Evolutionary conservation across 2,113 vertebrate species (phyloP).

Genomic region (Cryptoleucopteryx plumbea): DNA sequence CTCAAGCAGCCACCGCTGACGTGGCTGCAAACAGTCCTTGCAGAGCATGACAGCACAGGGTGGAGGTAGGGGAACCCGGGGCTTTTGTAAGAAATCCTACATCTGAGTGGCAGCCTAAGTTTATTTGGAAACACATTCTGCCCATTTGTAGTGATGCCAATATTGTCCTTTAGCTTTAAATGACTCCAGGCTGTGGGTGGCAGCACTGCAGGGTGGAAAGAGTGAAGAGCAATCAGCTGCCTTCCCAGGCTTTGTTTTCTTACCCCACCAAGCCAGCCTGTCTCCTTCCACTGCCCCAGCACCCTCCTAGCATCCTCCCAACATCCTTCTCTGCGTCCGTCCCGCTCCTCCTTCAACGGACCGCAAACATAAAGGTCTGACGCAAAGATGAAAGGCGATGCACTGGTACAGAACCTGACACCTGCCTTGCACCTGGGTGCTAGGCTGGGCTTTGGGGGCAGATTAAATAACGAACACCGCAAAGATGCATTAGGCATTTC

Average conservation of each 20-base stretch:
- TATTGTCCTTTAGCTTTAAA: not conserved
- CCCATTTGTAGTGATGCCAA: not conserved
- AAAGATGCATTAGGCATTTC: not conserved
- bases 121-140: not conserved
- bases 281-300: not conserved
- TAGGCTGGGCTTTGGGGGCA: not conserved
- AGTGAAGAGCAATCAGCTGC: not conserved
- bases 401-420: not conserved
- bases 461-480: not conserved
- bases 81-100: not conserved
- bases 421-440: not conserved
- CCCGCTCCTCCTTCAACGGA: not conserved
- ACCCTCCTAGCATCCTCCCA: not conserved
- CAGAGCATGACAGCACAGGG: accelerated
- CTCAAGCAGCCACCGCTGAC: not conserved
- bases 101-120: not conserved
- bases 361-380: not conserved
- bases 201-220: not conserved
- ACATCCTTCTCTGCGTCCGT: not conserved
- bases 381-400: not conserved
- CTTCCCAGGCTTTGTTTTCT: not conserved
- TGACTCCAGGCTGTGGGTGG: not conserved
- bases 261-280: not conserved
- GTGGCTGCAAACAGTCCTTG: not conserved
- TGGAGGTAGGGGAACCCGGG: not conserved